These are phyloP conservation scores for Sitta carolinensis DNA, from an alignment of 2,797 vertebrate genomes.

Conservation along the genomic window DNA sequence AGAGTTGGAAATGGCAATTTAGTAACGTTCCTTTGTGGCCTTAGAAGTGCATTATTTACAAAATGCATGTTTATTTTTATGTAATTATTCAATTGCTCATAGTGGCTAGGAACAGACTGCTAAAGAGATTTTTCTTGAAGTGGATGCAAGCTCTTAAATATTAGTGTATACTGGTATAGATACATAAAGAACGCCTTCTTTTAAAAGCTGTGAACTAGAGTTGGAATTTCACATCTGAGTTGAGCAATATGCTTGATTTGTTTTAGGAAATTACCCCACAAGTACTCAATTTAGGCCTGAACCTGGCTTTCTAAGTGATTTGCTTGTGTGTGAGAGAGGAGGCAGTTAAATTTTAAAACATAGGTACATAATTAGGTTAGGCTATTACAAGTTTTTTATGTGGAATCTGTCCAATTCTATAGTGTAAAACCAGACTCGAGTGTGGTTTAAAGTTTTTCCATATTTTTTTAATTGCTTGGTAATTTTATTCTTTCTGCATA, in stretches of 20 bases:
- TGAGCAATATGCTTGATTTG: not conserved
- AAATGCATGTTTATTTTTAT: not conserved
- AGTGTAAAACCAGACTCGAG: not conserved
- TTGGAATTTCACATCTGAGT: not conserved
- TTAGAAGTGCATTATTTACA: not conserved
- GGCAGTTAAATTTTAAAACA: constrained; percentile 1
- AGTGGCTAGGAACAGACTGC: not conserved
- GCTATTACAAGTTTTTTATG: not conserved
- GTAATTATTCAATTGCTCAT: not conserved
- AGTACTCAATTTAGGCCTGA: not conserved
- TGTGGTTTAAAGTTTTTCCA: not conserved
- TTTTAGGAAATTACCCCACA: not conserved
- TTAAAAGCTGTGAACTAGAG: not conserved
- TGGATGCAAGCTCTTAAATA: not conserved
- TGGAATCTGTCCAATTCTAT: not conserved
- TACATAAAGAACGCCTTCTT: not conserved
- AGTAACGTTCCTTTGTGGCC: not conserved
- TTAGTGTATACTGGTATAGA: not conserved
- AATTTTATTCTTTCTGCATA: not conserved
- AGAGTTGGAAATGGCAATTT: not conserved
- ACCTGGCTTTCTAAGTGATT: not conserved
- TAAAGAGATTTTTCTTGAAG: not conserved
- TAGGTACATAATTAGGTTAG: not conserved
- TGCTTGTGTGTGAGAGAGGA: not conserved
- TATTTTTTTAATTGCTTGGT: not conserved